Evolutionary conservation across 2,888 invertebrate species (phyloP).

Genomic region (Cephus rjabovi): DNA sequence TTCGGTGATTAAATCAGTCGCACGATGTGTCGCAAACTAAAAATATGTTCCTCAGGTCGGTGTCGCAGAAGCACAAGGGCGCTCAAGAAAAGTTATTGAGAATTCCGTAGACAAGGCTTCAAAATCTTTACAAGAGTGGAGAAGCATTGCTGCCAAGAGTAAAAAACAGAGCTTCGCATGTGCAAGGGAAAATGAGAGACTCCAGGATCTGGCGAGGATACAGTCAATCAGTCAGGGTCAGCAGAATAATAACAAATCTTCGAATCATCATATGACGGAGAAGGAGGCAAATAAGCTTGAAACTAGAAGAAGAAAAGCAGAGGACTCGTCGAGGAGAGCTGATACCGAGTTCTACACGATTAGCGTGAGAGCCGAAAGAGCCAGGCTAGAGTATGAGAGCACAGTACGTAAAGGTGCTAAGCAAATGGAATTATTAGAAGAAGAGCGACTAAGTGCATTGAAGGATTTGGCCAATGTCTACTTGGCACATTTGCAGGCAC

Average conservation of each 20-base stretch:
- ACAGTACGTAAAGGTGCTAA: slow-evolving; percentile 88
- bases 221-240: slow-evolving; percentile 73
- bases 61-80: slow-evolving; percentile 72
- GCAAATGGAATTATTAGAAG: slow-evolving; percentile 89
- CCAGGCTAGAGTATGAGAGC: slow-evolving; percentile 93
- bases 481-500: slow-evolving; percentile 72
- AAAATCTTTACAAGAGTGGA: slow-evolving; percentile 85
- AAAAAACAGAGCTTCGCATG: slow-evolving; percentile 90
- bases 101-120: slow-evolving; percentile 84
- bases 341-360: slow-evolving; percentile 94
- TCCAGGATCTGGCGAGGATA: slow-evolving; percentile 77
- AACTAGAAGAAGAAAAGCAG: slow-evolving; percentile 88
- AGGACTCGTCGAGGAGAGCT: slow-evolving; percentile 90
- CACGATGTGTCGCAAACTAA: not conserved
- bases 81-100: slow-evolving; percentile 72
- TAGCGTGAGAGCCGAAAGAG: slow-evolving; percentile 90
- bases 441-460: slow-evolving; percentile 86
- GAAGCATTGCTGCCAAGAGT: slow-evolving; percentile 86
- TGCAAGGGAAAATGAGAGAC: slow-evolving; percentile 91
- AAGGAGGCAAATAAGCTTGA: slow-evolving; percentile 83
- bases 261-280: slow-evolving; percentile 68
- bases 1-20: not conserved
- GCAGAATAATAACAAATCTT: slow-evolving; percentile 69
- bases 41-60: slow-evolving; percentile 70
- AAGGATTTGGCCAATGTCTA: slow-evolving; percentile 75